phyloP scores from a whole-genome alignment of 2,888 invertebrate genomes.

The Drosophila leonis region DNA sequence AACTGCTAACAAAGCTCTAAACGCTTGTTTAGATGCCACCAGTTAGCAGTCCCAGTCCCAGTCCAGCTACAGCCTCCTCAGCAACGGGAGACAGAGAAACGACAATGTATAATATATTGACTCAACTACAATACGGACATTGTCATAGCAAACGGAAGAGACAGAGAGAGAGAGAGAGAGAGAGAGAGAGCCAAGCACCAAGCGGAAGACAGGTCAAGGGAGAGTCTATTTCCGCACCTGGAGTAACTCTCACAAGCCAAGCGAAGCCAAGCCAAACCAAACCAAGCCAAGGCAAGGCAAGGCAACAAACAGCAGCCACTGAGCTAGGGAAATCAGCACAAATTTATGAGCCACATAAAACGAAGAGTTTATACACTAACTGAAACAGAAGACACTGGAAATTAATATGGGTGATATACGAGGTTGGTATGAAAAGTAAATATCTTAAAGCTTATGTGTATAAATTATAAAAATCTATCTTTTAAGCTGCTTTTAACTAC shows the following conservation, averaged over 20 bases:
- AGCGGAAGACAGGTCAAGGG: slow-evolving; percentile 74
- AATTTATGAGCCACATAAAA: neutral
- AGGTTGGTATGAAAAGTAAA: neutral
- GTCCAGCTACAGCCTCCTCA: neutral
- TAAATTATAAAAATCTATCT: neutral
- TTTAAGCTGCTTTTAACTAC: neutral
- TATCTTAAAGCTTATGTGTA: neutral
- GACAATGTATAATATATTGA: slow-evolving; percentile 76
- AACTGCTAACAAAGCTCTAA: slow-evolving; percentile 79
- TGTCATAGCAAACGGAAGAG: slow-evolving; percentile 74
- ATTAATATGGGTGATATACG: neutral
- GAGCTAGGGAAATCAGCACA: slow-evolving; percentile 39
- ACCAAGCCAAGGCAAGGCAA: neutral
- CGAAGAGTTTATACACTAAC: slow-evolving; percentile 33
- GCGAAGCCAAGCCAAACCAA: slow-evolving; percentile 25
- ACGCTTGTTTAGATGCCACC: slow-evolving; percentile 71
- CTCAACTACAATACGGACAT: slow-evolving; percentile 78
- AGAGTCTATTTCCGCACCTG: slow-evolving; percentile 79
- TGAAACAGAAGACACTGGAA: neutral
- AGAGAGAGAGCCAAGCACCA: slow-evolving; percentile 48
- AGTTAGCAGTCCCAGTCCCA: slow-evolving; percentile 28
- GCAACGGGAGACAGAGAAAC: slow-evolving; percentile 35
- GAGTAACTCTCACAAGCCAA: slow-evolving; percentile 56
- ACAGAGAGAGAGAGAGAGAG: slow-evolving; percentile 57
- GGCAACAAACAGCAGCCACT: slow-evolving; percentile 4